phyloP scores from a whole-genome alignment of 2,113 vertebrate species.

The Amphilophus citrinellus region DNA sequence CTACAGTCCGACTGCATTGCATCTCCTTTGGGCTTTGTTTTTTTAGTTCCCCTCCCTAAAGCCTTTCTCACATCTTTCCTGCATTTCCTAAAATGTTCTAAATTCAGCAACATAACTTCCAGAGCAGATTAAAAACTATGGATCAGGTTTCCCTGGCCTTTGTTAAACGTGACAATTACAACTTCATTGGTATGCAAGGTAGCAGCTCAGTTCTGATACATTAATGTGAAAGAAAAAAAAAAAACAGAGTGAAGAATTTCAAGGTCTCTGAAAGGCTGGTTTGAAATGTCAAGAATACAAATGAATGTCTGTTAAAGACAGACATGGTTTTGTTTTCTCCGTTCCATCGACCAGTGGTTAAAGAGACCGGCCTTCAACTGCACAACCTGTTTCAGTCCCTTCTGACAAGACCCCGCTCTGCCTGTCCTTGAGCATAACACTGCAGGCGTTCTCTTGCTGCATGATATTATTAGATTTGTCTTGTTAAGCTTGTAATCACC shows the following conservation, averaged over 20 bases:
- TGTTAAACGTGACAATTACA: slow-evolving; percentile 58
- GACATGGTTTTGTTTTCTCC: slow-evolving; percentile 15
- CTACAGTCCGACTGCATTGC: not conserved
- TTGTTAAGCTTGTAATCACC: slow-evolving; percentile 23
- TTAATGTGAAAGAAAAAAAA: slow-evolving; percentile 16
- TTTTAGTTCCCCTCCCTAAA: not conserved
- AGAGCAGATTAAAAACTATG: slow-evolving; percentile 25
- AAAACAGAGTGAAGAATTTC: slow-evolving; percentile 2
- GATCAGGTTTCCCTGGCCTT: slow-evolving; percentile 15
- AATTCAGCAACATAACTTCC: slow-evolving; percentile 27
- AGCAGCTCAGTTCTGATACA: slow-evolving; percentile 37
- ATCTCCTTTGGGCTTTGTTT: not conserved
- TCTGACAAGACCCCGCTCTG: not conserved
- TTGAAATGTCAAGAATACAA: slow-evolving; percentile 44
- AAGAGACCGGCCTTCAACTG: slow-evolving; percentile 14
- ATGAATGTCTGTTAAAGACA: slow-evolving; percentile 22
- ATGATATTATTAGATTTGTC: not conserved
- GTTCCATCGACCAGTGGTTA: not conserved
- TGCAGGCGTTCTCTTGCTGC: not conserved
- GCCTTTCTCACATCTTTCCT: not conserved
- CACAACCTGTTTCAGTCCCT: not conserved
- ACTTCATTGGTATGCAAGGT: slow-evolving; percentile 46
- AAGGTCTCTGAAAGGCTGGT: not conserved
- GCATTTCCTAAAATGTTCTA: slow-evolving; percentile 3
- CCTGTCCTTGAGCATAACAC: slow-evolving; percentile 27